Conservation (phyloP, 1,140 invertebrate species). For the Pogonognathellus flavescens region DNA sequence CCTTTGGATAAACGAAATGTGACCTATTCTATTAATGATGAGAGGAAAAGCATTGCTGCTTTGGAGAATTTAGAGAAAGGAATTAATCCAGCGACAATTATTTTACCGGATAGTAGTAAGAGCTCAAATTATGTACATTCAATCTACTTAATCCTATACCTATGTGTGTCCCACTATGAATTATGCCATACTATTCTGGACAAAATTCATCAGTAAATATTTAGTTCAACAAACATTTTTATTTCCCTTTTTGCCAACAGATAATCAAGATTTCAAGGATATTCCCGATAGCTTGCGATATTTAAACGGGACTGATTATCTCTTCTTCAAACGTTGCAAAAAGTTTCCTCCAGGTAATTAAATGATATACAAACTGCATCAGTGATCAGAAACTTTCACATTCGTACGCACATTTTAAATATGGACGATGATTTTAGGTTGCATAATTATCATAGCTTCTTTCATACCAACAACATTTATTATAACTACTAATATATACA, state of each 20-base stretch:
- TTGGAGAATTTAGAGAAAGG: not conserved
- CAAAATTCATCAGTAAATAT: not conserved
- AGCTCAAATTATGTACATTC: too few relatives aligned
- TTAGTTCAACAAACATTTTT: not conserved
- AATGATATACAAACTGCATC: too few relatives aligned
- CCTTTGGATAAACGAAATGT: not conserved
- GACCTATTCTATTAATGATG: not conserved
- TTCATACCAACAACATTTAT: too few relatives aligned
- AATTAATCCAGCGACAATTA: conserved; percentile 5
- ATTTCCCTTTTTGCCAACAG: not conserved
- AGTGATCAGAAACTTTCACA: too few relatives aligned
- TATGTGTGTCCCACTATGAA: not conserved
- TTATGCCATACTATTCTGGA: too few relatives aligned
- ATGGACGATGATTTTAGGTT: too few relatives aligned
- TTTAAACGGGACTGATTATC: conserved; percentile 50
- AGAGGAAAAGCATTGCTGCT: not conserved
- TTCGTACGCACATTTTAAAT: too few relatives aligned
- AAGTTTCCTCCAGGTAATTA: conserved; percentile 53
- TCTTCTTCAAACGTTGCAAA: conserved; percentile 56
- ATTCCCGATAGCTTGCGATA: conserved; percentile 10
- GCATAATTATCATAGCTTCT: too few relatives aligned
- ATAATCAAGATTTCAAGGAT: not conserved
- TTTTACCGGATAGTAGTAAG: not conserved
- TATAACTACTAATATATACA: too few relatives aligned
- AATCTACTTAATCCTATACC: not conserved